phyloP scores from a whole-genome alignment of 2,797 vertebrate genomes.

The Poliocrania exsul region DNA sequence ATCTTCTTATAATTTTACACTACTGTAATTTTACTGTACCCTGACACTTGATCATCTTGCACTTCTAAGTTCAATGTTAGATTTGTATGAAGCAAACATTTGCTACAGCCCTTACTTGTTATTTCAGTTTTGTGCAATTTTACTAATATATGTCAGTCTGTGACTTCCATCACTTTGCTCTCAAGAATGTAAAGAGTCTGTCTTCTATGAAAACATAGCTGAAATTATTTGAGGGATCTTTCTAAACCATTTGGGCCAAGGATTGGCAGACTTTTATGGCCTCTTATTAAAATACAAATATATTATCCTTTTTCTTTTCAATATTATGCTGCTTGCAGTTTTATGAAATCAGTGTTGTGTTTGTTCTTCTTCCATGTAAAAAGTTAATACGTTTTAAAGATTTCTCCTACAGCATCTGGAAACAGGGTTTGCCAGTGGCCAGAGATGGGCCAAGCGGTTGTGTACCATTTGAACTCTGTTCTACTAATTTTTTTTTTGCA shows the following conservation, averaged over 20 bases:
- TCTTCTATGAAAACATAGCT: neutral
- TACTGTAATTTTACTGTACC: neutral
- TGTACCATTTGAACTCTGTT: neutral
- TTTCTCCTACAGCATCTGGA: neutral
- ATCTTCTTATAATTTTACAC: neutral
- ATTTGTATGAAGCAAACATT: neutral
- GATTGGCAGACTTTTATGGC: neutral
- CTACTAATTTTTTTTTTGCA: neutral
- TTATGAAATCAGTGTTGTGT: neutral
- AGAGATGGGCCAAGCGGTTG: neutral
- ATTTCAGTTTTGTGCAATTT: neutral
- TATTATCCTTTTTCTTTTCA: neutral
- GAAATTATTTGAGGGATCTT: neutral
- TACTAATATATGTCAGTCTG: neutral
- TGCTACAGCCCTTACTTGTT: accelerated
- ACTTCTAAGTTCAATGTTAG: neutral
- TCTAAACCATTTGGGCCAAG: neutral
- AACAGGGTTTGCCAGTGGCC: neutral
- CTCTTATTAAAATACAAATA: neutral
- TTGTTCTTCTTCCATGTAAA: neutral
- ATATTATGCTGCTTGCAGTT: neutral
- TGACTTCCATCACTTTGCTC: neutral
- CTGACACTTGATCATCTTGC: neutral
- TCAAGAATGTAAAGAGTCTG: neutral
- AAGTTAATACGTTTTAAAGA: neutral